phyloP scores from a whole-genome alignment of 2,113 vertebrate species.

The Micronycteris hirsuta region DNA sequence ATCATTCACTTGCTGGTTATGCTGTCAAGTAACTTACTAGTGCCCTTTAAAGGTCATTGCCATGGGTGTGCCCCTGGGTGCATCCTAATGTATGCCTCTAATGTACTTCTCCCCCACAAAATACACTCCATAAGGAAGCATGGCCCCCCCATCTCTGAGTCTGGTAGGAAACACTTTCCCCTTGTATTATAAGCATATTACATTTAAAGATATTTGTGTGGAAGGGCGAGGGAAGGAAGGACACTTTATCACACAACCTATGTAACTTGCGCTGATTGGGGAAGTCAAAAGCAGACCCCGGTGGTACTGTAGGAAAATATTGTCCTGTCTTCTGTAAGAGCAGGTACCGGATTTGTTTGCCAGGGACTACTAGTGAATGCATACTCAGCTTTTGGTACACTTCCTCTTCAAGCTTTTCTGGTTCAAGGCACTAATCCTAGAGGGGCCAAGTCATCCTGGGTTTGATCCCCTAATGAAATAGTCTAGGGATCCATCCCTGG shows the following conservation, averaged over 20 bases:
- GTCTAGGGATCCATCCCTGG: background rate
- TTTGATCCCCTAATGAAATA: background rate
- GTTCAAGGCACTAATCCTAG: background rate
- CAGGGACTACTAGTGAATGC: background rate
- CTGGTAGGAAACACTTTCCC: background rate
- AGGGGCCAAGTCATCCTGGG: background rate
- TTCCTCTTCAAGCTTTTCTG: background rate
- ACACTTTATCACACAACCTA: background rate
- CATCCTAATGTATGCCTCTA: slow-evolving; percentile 45
- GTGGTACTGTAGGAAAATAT: background rate
- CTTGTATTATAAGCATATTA: background rate
- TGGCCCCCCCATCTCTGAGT: background rate
- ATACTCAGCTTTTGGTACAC: background rate
- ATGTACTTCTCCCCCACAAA: slow-evolving; percentile 57
- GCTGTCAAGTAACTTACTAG: slow-evolving; percentile 57
- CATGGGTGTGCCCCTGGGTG: slow-evolving; percentile 46
- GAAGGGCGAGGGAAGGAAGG: background rate
- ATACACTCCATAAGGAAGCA: background rate
- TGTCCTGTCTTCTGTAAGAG: background rate
- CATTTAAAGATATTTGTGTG: background rate
- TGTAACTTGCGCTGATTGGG: background rate
- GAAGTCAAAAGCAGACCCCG: background rate
- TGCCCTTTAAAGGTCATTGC: slow-evolving; percentile 75
- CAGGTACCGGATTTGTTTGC: background rate
- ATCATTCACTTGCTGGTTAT: slow-evolving; percentile 65